Base-by-base conservation (phyloP, 2,113 vertebrate genomes). In the Rhizomys pruinosus region DNA sequence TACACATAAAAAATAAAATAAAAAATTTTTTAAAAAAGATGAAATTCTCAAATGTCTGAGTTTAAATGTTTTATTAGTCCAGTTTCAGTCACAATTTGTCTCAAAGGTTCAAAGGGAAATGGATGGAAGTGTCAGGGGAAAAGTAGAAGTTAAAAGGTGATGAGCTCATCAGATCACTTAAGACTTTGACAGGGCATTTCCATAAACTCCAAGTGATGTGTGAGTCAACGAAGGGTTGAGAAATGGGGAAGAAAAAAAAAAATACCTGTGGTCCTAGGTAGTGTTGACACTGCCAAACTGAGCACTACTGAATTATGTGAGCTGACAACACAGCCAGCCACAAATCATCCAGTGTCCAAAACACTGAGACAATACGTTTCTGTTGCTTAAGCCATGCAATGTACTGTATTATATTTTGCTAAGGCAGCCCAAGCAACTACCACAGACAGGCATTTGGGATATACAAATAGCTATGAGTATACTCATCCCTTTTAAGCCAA, bases 11-110 rank as follows among this genome's bases (percentile, higher is more conserved):
- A n/a, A n/a, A n/a, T n/a, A n/a, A n/a, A n/a, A n/a, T n/a, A n/a
- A n/a, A n/a, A n/a, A n/a, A n/a, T n/a, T n/a, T n/a, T n/a, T n/a
- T n/a, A n/a, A n/a, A 71, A 96, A 93, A 87, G 69, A 47, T n/a
- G 79, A 92, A 85, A 55, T 32, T 81, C 25, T 23, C n/a, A 91
- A 57, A 42, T 59, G 59, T 71, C 57, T 95, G 39, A 61, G 73
- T 85, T 90, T 34, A n/a, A 37, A 15, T 77, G 55, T 77, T 77
- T 90, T 55, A 92, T 52, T 85, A 87, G 47, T 85, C 42, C 78
- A 23, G 77, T 39, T 91, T 85, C 89, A 66, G 29, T 79, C 81
- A 42, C 61, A 88, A 90, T 88, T 94, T 94, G 81, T 77, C 92
- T 73, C 39, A 77, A 52, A 77, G 61, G 72, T 37, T 79, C 9